These are phyloP conservation scores for Urosaurus nigricauda DNA, from an alignment of 2,797 vertebrate species.

Conservation along the genomic window DNA sequence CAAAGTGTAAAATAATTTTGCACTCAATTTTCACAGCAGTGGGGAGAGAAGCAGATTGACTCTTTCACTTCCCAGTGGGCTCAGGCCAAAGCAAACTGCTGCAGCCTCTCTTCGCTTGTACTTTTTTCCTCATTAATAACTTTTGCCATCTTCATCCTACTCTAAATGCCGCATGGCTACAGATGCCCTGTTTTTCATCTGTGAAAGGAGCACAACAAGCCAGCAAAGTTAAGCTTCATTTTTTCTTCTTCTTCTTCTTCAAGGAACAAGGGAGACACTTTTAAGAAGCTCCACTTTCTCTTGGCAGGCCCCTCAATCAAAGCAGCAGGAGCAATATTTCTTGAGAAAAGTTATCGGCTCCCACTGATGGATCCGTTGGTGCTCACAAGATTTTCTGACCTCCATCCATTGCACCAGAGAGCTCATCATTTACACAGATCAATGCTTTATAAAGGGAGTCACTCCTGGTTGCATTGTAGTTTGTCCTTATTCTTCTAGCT, in stretches of 20 bases:
- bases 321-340: constrained; percentile 1
- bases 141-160: too few relatives aligned
- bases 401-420: constrained; percentile 11
- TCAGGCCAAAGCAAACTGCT: too few relatives aligned
- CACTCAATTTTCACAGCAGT: too few relatives aligned
- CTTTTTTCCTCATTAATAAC: too few relatives aligned
- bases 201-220: too few relatives aligned
- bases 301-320: constrained; percentile 19
- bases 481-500: neutral
- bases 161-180: too few relatives aligned
- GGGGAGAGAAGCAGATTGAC: too few relatives aligned
- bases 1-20: too few relatives aligned
- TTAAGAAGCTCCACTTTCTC: neutral
- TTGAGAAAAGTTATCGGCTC: neutral
- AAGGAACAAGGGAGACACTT: neutral
- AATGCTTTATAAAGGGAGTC: constrained; percentile 9
- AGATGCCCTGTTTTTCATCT: too few relatives aligned
- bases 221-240: neutral
- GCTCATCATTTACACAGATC: constrained; percentile 25
- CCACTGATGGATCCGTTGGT: neutral
- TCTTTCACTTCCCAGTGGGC: too few relatives aligned
- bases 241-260: too few relatives aligned
- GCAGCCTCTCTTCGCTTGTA: too few relatives aligned
- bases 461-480: neutral
- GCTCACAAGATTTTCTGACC: neutral